A percentile compares a stretch with the other conserved stretches of the same genome.
Evolutionary conservation across 2,797 vertebrate species (phyloP).

Genomic region (Carduelis carduelis): DNA sequence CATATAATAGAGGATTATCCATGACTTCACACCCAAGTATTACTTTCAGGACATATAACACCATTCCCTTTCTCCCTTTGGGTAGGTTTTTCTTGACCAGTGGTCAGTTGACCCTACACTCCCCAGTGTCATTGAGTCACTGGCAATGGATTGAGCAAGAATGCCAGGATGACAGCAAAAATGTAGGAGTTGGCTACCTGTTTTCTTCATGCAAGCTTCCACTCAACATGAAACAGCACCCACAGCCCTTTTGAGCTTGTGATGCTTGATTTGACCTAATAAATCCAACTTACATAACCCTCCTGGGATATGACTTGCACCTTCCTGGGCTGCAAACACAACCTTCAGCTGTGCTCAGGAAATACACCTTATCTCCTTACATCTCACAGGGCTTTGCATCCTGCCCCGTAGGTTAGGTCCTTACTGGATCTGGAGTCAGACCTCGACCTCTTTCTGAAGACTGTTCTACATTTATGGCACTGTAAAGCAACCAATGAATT

Average conservation of each 20-base stretch:
- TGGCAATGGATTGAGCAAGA: neutral
- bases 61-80: neutral
- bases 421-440: neutral
- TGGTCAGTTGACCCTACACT: neutral
- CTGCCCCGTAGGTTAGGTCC: neutral
- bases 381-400: neutral
- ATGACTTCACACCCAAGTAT: neutral
- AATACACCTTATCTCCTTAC: neutral
- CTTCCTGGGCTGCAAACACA: neutral
- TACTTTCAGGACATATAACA: neutral
- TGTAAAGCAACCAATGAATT: neutral
- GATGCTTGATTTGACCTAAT: neutral
- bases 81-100: neutral
- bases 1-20: neutral
- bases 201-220: neutral
- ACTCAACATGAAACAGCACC: neutral
- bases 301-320: neutral
- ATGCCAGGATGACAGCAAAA: neutral
- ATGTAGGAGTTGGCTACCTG: neutral
- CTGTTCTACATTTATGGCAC: neutral
- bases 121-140: accelerated
- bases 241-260: neutral
- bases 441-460: neutral
- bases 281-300: neutral
- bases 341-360: neutral